Evolutionary conservation across 2,113 vertebrate genomes (phyloP).

Genomic region (Pygoscelis adeliae): DNA sequence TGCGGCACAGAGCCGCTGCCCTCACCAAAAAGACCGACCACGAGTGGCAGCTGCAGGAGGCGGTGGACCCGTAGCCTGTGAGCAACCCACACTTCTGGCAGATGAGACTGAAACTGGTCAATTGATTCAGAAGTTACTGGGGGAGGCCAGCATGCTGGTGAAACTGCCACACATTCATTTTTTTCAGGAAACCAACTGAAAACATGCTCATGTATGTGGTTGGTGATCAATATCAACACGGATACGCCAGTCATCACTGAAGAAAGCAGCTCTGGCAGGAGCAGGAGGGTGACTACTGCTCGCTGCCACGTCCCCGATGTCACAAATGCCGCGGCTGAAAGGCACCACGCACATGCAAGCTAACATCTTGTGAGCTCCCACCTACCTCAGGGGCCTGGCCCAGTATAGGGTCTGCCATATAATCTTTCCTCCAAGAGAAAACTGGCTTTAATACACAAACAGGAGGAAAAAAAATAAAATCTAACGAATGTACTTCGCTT

Average conservation of each 20-base stretch:
- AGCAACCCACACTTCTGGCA: neutral
- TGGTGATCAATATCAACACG: neutral
- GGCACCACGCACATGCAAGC: neutral
- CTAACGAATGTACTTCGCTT: neutral
- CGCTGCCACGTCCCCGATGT: neutral
- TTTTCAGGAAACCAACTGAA: neutral
- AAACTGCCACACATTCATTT: neutral
- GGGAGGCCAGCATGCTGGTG: neutral
- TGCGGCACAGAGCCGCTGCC: neutral
- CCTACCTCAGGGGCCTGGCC: neutral
- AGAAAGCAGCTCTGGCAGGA: neutral
- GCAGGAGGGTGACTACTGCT: neutral
- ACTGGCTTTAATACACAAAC: neutral
- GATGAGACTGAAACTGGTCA: neutral
- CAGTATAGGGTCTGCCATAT: neutral
- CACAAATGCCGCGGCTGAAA: neutral
- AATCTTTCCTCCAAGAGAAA: neutral
- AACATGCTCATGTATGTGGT: neutral
- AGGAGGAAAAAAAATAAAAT: neutral
- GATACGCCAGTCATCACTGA: neutral
- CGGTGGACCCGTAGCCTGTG: neutral
- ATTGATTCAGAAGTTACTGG: neutral
- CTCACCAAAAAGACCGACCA: neutral
- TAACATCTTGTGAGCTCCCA: neutral
- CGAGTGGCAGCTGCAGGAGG: neutral